Conservation (phyloP, 2,113 vertebrate genomes). For the Callipepla squamata region DNA sequence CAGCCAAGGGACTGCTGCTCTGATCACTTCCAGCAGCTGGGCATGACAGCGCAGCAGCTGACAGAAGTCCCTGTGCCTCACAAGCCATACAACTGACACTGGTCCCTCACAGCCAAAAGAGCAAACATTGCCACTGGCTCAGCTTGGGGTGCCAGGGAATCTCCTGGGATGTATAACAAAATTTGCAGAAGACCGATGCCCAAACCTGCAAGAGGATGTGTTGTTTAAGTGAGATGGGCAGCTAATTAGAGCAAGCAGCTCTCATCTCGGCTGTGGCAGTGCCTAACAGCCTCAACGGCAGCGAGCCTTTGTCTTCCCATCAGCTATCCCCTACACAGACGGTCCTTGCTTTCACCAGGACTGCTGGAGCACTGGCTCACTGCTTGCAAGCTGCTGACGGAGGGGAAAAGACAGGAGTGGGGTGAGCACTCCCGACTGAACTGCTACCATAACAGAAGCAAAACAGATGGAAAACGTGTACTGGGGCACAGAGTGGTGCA, state of each 20-base stretch:
- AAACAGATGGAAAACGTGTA: background rate
- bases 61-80: background rate
- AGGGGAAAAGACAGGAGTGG: background rate
- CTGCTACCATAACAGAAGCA: background rate
- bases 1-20: constrained; percentile 34
- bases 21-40: constrained; percentile 28
- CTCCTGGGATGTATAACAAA: background rate
- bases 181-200: background rate
- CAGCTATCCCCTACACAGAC: background rate
- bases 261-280: background rate
- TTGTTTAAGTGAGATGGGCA: background rate
- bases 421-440: background rate
- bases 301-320: background rate
- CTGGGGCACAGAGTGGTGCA: background rate
- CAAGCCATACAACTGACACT: background rate
- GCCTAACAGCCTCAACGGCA: background rate
- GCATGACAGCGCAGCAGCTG: constrained; percentile 9
- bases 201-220: background rate
- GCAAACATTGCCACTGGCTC: background rate
- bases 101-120: background rate
- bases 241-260: background rate
- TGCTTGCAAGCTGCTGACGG: background rate
- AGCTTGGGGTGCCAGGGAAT: background rate
- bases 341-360: background rate
- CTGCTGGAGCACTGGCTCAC: background rate